A percentile compares a stretch with the other conserved stretches of the same genome.
These are phyloP conservation scores for Dufourea novaeangliae DNA, from an alignment of 1,140 invertebrate species.

Conservation along the genomic window DNA sequence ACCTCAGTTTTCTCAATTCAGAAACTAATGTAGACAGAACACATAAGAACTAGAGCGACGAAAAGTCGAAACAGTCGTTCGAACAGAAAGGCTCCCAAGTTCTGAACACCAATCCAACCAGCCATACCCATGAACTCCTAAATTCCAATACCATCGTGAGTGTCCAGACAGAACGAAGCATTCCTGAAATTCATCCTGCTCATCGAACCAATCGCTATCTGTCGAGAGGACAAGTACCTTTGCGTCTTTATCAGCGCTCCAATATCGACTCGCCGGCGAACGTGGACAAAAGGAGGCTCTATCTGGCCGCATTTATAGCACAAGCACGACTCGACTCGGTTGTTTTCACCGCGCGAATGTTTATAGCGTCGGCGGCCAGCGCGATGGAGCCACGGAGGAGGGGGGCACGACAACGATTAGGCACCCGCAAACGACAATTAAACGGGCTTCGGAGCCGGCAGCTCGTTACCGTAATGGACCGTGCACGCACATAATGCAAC, in stretches of 20 bases:
- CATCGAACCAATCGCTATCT: no score
- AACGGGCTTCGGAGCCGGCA: slow-evolving; percentile 26
- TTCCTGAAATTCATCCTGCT: no score
- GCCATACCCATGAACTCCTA: no score
- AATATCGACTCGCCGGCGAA: no score
- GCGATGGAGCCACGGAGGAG: background rate
- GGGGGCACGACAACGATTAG: slow-evolving; percentile 42
- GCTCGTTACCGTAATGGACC: slow-evolving; percentile 58
- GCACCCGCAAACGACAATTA: slow-evolving; percentile 49
- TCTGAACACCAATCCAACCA: no score
- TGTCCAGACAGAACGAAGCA: background rate
- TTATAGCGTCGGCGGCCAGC: background rate
- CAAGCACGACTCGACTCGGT: background rate
- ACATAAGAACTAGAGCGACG: no score
- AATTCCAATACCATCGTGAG: no score
- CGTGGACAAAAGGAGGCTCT: no score
- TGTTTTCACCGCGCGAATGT: slow-evolving; percentile 23
- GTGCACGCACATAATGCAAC: slow-evolving; percentile 25
- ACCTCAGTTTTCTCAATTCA: no score
- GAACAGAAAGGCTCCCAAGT: no score
- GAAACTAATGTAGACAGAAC: no score
- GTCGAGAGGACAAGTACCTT: background rate
- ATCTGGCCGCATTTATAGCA: slow-evolving; percentile 9
- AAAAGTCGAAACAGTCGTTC: no score
- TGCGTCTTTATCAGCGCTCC: background rate